phyloP scores from a whole-genome alignment of 2,888 invertebrate genomes.

The Drosophila macrospina region DNA sequence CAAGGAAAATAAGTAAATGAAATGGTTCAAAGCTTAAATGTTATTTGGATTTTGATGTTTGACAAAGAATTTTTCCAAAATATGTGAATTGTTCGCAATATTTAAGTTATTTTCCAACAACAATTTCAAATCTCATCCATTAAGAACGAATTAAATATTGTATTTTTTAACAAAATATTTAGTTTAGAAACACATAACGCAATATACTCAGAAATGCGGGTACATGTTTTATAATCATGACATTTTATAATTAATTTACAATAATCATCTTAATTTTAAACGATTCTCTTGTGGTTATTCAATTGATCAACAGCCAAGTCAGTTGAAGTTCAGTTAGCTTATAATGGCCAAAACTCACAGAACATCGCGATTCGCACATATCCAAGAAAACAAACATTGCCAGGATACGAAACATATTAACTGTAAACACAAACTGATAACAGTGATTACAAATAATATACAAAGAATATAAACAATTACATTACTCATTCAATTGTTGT shows the following conservation, averaged over 20 bases:
- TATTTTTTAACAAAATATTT: conserved; percentile 29
- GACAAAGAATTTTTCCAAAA: no score
- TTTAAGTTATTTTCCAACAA: conserved; percentile 6
- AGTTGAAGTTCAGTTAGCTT: conserved; percentile 16
- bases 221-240: conserved; percentile 5
- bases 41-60: conserved; percentile 14
- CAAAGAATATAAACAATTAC: conserved; percentile 12
- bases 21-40: conserved; percentile 40
- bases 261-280: conserved; percentile 6
- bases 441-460: conserved; percentile 20
- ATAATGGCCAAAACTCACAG: conserved; percentile 16
- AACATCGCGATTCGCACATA: conserved; percentile 34
- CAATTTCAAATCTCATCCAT: neutral
- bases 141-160: conserved; percentile 9
- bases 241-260: conserved; percentile 16
- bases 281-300: conserved; percentile 1
- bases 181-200: conserved; percentile 26
- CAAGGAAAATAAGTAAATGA: conserved; percentile 32
- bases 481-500: conserved; percentile 32
- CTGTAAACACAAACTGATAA: conserved; percentile 19
- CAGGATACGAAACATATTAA: conserved; percentile 58
- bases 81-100: no score
- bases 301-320: conserved; percentile 9
- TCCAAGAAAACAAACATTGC: conserved; percentile 57
- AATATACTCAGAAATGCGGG: conserved; percentile 36